A percentile compares a stretch with the other conserved stretches of the same genome.
These are phyloP conservation scores for Stichopus horrens DNA, from an alignment of 53 echinoderm and acorn worm genomes.

Conservation along the genomic window DNA sequence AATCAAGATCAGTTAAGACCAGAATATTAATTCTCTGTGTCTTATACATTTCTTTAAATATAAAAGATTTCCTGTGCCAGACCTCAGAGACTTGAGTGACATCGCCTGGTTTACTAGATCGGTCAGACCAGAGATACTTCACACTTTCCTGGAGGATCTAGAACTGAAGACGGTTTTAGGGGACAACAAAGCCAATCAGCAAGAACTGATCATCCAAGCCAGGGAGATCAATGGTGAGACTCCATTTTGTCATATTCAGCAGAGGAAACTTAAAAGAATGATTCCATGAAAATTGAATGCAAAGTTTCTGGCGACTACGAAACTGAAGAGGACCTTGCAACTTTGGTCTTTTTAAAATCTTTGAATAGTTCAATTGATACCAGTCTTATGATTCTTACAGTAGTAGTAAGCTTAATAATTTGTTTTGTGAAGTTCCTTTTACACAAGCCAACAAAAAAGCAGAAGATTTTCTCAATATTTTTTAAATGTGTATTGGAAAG, in stretches of 20 bases:
- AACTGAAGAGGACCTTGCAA: too few species aligned
- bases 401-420: too few species aligned
- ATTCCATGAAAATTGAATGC: neutral
- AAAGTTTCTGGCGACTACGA: neutral
- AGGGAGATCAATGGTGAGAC: slow-evolving; percentile 80
- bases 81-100: slow-evolving; percentile 81
- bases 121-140: slow-evolving; percentile 78
- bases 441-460: too few species aligned
- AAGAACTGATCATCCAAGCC: slow-evolving; percentile 76
- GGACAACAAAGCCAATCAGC: slow-evolving; percentile 60
- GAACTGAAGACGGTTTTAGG: slow-evolving; percentile 71
- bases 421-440: too few species aligned
- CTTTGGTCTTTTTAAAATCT: too few species aligned
- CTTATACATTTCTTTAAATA: neutral
- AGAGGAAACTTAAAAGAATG: neutral
- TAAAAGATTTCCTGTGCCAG: slow-evolving; percentile 89
- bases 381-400: too few species aligned
- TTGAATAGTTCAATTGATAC: too few species aligned
- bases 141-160: slow-evolving; percentile 66
- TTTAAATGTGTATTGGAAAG: too few species aligned
- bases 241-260: neutral
- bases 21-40: too few species aligned
- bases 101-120: slow-evolving; percentile 92
- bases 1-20: too few species aligned
- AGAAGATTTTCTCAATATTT: too few species aligned